These are phyloP conservation scores for Eilema griseolum DNA, from an alignment of 2,888 invertebrate genomes.

Conservation along the genomic window DNA sequence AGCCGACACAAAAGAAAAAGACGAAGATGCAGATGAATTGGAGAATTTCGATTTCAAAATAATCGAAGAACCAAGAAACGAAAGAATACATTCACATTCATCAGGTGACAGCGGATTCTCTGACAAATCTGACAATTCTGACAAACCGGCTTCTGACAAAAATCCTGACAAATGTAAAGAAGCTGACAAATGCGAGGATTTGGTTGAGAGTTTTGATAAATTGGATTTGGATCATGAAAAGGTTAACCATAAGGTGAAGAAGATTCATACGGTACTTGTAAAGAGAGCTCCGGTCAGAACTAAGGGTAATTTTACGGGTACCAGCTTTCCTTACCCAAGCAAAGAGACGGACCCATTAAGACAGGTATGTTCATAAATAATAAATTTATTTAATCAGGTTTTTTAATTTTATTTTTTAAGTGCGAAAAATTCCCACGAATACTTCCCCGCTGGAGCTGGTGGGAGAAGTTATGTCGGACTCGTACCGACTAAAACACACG, in stretches of 20 bases:
- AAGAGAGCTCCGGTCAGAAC: slow-evolving; percentile 53
- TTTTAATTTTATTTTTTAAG: too few species aligned
- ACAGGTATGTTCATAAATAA: slow-evolving; percentile 30
- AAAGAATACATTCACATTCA: slow-evolving; percentile 69
- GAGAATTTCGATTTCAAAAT: slow-evolving; percentile 65
- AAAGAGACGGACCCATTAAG: slow-evolving; percentile 40
- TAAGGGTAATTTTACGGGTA: slow-evolving; percentile 15
- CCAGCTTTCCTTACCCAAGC: slow-evolving; percentile 25
- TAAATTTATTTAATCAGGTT: neutral
- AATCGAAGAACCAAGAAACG: slow-evolving; percentile 61
- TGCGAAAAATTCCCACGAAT: too few species aligned
- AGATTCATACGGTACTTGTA: slow-evolving; percentile 55
- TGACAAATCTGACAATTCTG: slow-evolving; percentile 54
- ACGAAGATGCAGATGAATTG: slow-evolving; percentile 65
- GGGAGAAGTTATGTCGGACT: too few species aligned
- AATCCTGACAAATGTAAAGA: slow-evolving; percentile 11
- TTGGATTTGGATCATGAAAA: slow-evolving; percentile 49
- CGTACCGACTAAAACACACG: too few species aligned
- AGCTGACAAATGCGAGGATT: too few species aligned
- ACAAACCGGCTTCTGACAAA: slow-evolving; percentile 20
- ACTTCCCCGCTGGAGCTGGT: too few species aligned
- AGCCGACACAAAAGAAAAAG: too few species aligned
- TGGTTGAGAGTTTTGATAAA: slow-evolving; percentile 29
- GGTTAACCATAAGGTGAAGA: slow-evolving; percentile 59
- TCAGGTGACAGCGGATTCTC: slow-evolving; percentile 77